Evolutionary conservation across 2,888 invertebrate genomes (phyloP).

Genomic region (Dendrolimus pini): DNA sequence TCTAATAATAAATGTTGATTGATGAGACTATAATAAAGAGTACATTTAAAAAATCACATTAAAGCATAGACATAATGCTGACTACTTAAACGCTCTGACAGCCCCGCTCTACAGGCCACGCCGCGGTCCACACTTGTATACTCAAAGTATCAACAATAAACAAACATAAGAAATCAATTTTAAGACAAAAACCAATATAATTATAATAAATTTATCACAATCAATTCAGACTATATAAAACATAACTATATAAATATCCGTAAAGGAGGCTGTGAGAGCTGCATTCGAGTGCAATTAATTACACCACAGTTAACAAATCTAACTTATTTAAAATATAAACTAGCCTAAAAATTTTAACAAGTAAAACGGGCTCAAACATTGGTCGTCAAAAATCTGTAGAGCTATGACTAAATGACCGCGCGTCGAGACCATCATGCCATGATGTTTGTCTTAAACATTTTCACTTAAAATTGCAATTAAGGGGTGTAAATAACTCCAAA

Average conservation of each 20-base stretch:
- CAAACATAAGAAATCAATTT: conserved; percentile 45
- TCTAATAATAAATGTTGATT: conserved; percentile 69
- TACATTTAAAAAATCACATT: conserved; percentile 78
- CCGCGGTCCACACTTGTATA: conserved; percentile 12
- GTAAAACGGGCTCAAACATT: conserved; percentile 67
- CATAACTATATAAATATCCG: conserved; percentile 49
- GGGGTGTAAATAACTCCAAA: conserved; percentile 73
- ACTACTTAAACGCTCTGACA: conserved; percentile 73
- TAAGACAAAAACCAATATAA: conserved; percentile 44
- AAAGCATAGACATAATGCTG: conserved; percentile 78
- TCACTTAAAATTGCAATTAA: conserved; percentile 59
- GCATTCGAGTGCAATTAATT: conserved; percentile 67
- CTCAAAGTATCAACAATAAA: conserved; percentile 62
- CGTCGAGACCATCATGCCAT: conserved; percentile 64
- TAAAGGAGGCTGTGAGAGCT: conserved; percentile 68
- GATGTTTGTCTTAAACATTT: conserved; percentile 57
- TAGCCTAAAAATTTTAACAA: conserved; percentile 77
- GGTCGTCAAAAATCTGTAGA: conserved; percentile 72
- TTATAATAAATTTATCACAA: conserved; percentile 68
- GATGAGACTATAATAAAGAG: conserved; percentile 76
- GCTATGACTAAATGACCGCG: conserved; percentile 73
- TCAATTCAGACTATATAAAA: conserved; percentile 66
- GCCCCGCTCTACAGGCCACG: conserved; percentile 43
- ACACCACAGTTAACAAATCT: conserved; percentile 76
- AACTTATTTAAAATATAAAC: conserved; percentile 73